Conservation (phyloP, 2,797 vertebrate genomes). For the Platyrinchus mystaceus region DNA sequence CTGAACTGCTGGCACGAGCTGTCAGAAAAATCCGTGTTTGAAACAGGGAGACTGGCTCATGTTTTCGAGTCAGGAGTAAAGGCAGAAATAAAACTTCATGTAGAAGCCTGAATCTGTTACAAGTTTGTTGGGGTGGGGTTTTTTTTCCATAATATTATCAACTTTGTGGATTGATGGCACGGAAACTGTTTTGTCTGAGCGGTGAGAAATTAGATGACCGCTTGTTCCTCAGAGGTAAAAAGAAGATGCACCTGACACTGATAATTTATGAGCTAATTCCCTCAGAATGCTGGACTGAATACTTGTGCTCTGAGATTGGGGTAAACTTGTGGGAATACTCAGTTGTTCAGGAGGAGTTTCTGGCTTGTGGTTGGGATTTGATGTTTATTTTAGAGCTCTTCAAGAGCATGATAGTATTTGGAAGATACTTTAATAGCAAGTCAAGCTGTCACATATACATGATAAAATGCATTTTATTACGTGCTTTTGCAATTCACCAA, state of each 20-base stretch:
- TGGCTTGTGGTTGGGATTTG: background rate
- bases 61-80: background rate
- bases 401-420: background rate
- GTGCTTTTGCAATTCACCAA: conserved; percentile 47
- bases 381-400: conserved; percentile 58
- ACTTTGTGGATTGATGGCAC: background rate
- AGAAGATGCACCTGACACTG: background rate
- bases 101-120: background rate
- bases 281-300: background rate
- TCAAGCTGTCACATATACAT: conserved; percentile 47
- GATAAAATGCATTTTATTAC: conserved; percentile 49
- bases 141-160: background rate
- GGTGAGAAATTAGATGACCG: background rate
- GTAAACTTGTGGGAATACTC: background rate
- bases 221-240: background rate
- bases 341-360: background rate
- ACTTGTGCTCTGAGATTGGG: background rate
- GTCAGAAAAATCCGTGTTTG: background rate
- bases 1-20: background rate
- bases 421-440: conserved; percentile 35
- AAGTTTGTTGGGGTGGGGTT: background rate
- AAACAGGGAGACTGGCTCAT: background rate
- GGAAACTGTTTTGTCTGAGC: background rate
- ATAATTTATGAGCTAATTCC: background rate
- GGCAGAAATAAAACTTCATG: background rate